A percentile compares a stretch with the other conserved stretches of the same genome.
phyloP scores from a whole-genome alignment of 2,113 vertebrate genomes.

The Cyanocitta stelleri region DNA sequence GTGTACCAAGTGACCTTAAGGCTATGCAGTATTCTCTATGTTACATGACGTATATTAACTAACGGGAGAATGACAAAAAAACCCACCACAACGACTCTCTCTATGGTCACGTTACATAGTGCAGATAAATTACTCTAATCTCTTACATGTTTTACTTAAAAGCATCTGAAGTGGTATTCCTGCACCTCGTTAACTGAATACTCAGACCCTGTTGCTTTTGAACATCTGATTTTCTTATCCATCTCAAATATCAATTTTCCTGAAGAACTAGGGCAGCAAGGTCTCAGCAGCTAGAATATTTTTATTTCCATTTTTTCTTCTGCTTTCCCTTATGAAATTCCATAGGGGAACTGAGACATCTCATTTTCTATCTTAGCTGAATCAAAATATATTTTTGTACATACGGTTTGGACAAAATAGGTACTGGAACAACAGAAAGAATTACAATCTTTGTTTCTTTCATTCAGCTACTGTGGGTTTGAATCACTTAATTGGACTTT shows the following conservation, averaged over 20 bases:
- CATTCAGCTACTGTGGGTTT: neutral
- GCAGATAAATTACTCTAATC: neutral
- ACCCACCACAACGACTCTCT: neutral
- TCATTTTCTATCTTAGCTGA: neutral
- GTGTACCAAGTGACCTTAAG: neutral
- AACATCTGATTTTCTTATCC: neutral
- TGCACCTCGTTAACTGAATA: neutral
- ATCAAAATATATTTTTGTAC: neutral
- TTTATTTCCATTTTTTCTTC: neutral
- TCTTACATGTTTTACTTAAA: neutral
- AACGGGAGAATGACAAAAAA: neutral
- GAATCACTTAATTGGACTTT: neutral
- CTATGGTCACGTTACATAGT: neutral
- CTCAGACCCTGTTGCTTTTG: neutral
- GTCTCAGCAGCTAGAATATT: neutral
- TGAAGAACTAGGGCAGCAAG: neutral
- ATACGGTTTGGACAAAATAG: neutral
- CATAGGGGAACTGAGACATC: neutral
- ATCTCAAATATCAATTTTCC: neutral
- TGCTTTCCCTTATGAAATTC: neutral
- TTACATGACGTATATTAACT: neutral
- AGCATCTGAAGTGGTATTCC: neutral
- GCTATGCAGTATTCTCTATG: neutral
- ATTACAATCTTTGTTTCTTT: neutral
- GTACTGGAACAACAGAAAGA: neutral